A percentile compares a stretch with the other conserved stretches of the same genome.
These are phyloP conservation scores for Spinus olivaceus DNA, from an alignment of 2,797 vertebrate genomes.

Conservation along the genomic window DNA sequence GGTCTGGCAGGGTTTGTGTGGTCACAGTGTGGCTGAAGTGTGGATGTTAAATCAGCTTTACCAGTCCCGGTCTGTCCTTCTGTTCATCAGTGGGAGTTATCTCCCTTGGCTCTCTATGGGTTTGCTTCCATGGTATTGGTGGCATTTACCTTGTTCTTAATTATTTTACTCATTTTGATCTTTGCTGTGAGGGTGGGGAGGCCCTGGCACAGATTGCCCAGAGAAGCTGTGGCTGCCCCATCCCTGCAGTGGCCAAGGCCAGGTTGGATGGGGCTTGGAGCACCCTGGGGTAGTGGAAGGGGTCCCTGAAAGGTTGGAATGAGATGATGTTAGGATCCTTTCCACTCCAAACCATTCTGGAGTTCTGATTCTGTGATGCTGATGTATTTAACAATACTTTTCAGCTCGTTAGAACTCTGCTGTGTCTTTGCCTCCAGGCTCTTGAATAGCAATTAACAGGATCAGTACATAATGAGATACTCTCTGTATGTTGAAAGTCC, in stretches of 20 bases:
- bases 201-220: neutral
- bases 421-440: constrained; percentile 6
- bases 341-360: neutral
- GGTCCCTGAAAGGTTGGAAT: neutral
- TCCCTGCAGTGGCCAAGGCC: neutral
- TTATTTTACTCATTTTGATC: neutral
- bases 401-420: neutral
- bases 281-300: accelerated
- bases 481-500: neutral
- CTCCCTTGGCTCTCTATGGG: neutral
- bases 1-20: neutral
- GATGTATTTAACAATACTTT: neutral
- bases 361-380: neutral
- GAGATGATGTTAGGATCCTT: neutral
- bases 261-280: accelerated
- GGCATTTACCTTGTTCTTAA: neutral
- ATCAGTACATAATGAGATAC: constrained; percentile 5
- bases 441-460: constrained; percentile 18
- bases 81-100: too few species aligned
- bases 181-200: neutral
- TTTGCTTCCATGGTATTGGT: neutral
- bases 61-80: neutral
- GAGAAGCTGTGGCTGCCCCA: neutral
- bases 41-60: neutral
- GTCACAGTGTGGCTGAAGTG: neutral